A percentile compares a stretch with the other conserved stretches of the same genome.
phyloP scores from a whole-genome alignment of 2,888 invertebrate species.

The Galerucella nymphaeae region DNA sequence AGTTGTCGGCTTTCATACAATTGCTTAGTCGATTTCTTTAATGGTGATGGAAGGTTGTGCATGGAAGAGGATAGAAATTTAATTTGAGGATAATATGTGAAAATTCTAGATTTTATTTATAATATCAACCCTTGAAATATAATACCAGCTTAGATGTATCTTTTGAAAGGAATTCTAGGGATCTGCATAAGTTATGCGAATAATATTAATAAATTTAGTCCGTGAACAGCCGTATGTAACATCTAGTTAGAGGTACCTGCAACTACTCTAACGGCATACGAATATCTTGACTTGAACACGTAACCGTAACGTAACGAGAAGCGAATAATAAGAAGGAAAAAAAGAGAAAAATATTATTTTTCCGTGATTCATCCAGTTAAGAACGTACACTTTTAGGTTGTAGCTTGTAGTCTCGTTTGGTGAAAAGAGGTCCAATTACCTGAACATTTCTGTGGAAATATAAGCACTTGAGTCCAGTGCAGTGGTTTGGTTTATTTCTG shows the following conservation, averaged over 20 bases:
- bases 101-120: neutral
- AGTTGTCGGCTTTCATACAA: conserved; percentile 4
- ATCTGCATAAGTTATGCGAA: conserved; percentile 27
- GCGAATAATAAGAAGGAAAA: neutral
- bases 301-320: conserved; percentile 10
- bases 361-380: conserved; percentile 11
- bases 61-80: no score
- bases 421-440: conserved; percentile 17
- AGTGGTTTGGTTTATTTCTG: neutral
- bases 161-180: neutral
- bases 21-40: conserved; percentile 9
- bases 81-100: no score
- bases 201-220: conserved; percentile 30
- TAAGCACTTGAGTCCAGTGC: conserved; percentile 4
- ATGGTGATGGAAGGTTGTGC: no score
- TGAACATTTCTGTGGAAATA: conserved; percentile 13
- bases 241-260: conserved; percentile 3
- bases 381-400: conserved; percentile 16
- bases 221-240: conserved; percentile 25
- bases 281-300: conserved; percentile 18
- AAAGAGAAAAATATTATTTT: conserved; percentile 9
- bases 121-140: neutral
- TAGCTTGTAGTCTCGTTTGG: conserved; percentile 18
- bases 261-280: conserved; percentile 10
- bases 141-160: neutral